Percentiles rank a stretch among this genome's conserved stretches.
These are phyloP conservation scores for Hesperophylax magnus DNA, from an alignment of 1,140 invertebrate genomes.

Conservation along the genomic window DNA sequence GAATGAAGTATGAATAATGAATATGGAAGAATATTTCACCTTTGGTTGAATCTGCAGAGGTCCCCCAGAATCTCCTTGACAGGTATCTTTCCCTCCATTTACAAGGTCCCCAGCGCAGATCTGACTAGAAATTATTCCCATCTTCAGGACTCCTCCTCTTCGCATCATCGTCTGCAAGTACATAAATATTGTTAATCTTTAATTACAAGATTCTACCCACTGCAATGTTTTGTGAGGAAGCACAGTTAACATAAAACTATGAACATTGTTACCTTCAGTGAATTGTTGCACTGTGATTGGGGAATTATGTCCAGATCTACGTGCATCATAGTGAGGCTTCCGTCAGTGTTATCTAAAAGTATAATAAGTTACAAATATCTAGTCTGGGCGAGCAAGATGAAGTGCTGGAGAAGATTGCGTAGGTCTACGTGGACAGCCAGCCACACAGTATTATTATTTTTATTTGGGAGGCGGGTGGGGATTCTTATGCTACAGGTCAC, in stretches of 20 bases:
- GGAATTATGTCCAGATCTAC: constrained; percentile 65
- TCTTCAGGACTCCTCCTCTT: constrained; percentile 81
- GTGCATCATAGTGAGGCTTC: constrained; percentile 68
- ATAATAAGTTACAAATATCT: not conserved
- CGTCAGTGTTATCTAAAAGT: constrained; percentile 46
- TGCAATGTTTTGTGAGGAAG: no score
- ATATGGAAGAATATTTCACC: constrained; percentile 1
- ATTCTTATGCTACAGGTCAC: no score
- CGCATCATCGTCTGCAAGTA: not conserved
- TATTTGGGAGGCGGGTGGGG: no score
- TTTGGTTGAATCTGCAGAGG: constrained; percentile 72
- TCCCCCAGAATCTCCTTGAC: constrained; percentile 79
- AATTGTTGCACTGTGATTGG: constrained; percentile 62
- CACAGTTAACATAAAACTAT: no score
- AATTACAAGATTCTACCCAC: no score
- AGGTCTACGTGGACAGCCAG: no score
- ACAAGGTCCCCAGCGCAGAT: constrained; percentile 75
- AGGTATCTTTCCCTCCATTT: constrained; percentile 74
- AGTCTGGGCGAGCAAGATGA: no score
- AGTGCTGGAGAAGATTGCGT: no score
- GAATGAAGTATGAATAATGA: not conserved
- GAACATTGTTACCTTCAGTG: constrained; percentile 62
- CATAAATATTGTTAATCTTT: no score
- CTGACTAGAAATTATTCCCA: constrained; percentile 72
- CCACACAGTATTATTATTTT: no score